phyloP scores from a whole-genome alignment of 92 coral and sea anemone genomes.

The Bergia sp. region DNA sequence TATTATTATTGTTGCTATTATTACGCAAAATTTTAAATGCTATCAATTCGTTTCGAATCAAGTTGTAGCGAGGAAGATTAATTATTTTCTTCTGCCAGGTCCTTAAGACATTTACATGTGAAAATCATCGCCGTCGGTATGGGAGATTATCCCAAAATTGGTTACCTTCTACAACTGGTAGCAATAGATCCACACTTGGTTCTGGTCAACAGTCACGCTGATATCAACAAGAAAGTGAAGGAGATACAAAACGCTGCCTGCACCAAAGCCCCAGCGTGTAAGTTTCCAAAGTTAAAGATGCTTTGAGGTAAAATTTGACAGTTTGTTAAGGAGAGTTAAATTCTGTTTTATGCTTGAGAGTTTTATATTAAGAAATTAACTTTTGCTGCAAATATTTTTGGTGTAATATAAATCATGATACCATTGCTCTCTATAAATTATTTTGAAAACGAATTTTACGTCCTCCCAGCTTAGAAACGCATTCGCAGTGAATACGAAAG shows the following conservation, averaged over 20 bases:
- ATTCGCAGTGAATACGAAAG: too few species aligned
- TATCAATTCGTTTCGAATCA: not conserved
- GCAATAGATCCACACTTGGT: not conserved
- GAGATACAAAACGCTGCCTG: not conserved
- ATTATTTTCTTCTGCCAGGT: not conserved
- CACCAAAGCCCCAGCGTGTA: constrained; percentile 15
- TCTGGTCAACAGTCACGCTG: not conserved
- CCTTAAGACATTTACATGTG: not conserved
- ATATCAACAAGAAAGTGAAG: not conserved
- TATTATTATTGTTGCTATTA: too few species aligned
- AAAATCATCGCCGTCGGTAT: constrained; percentile 10
- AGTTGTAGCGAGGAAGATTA: too few species aligned
- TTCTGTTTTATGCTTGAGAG: too few species aligned
- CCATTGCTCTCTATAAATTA: too few species aligned
- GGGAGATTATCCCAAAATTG: not conserved
- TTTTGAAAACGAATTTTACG: too few species aligned
- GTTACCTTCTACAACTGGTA: constrained; percentile 19
- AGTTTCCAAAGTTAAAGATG: not conserved
- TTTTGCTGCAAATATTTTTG: too few species aligned
- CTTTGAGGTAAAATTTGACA: not conserved
- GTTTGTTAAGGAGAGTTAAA: not conserved
- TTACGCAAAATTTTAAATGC: not conserved
- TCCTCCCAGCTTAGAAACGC: too few species aligned
- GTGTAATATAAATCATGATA: too few species aligned
- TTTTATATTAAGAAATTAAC: too few species aligned